phyloP scores from a whole-genome alignment of 2,797 vertebrate species.

The Taeniopygia guttata region DNA sequence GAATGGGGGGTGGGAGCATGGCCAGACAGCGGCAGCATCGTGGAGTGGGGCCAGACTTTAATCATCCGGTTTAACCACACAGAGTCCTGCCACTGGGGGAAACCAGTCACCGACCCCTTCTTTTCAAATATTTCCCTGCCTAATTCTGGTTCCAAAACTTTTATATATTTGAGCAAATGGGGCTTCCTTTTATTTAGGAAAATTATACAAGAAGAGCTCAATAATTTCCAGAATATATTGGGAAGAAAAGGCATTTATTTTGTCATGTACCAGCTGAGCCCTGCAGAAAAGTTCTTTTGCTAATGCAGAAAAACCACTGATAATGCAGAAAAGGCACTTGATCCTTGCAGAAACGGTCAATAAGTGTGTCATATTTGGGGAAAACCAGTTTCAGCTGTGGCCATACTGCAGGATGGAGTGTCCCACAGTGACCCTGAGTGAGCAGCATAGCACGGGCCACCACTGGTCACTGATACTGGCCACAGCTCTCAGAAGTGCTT shows the following conservation, averaged over 20 bases:
- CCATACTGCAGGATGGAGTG: neutral
- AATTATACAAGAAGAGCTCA: neutral
- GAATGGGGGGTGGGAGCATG: neutral
- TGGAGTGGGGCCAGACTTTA: neutral
- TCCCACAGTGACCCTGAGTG: rapidly evolving
- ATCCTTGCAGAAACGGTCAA: neutral
- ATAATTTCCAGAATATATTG: neutral
- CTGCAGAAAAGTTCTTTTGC: neutral
- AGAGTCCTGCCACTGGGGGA: neutral
- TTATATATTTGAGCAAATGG: neutral
- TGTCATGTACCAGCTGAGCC: neutral
- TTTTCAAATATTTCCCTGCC: neutral
- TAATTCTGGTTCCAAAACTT: neutral
- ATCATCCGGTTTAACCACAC: rapidly evolving
- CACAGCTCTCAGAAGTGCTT: neutral
- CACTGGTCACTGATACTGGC: neutral
- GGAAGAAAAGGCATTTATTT: neutral
- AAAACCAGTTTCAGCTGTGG: neutral
- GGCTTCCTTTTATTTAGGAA: neutral
- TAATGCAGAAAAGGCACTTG: neutral
- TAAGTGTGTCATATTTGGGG: neutral
- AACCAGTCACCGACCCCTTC: rapidly evolving
- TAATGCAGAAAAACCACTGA: neutral
- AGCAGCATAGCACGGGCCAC: rapidly evolving
- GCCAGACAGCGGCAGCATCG: neutral